Evolutionary conservation across 2,888 invertebrate genomes (phyloP).

Genomic region (Acholoe squamosa): DNA sequence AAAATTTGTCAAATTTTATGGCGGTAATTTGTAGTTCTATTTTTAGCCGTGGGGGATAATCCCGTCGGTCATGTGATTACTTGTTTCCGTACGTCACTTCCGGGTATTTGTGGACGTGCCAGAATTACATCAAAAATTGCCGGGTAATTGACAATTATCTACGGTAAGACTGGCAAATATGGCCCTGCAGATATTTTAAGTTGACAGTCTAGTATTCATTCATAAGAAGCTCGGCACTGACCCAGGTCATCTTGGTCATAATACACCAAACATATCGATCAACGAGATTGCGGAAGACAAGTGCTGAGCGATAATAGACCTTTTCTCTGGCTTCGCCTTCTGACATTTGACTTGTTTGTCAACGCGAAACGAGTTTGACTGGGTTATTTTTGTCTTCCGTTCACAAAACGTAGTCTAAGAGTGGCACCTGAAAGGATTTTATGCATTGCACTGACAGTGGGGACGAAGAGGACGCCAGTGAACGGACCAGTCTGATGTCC

Average conservation of each 20-base stretch:
- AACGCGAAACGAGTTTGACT: neutral
- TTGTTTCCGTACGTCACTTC: slow-evolving; percentile 28
- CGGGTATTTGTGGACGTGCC: neutral
- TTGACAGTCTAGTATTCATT: neutral
- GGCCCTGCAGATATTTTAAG: neutral
- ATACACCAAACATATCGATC: slow-evolving; percentile 3
- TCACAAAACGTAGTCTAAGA: neutral
- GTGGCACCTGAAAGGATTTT: neutral
- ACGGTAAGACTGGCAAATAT: neutral
- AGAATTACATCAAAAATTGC: neutral
- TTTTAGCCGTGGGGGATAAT: too few relatives aligned
- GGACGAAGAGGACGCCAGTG: slow-evolving; percentile 70
- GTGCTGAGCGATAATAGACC: neutral
- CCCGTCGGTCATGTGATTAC: neutral
- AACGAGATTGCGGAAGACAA: neutral
- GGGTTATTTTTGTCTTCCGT: neutral
- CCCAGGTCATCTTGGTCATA: too few relatives aligned
- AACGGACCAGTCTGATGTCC: slow-evolving; percentile 73
- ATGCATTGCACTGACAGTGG: slow-evolving; percentile 66
- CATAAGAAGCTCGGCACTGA: neutral
- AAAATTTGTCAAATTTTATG: too few relatives aligned
- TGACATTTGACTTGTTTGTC: neutral
- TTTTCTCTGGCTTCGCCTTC: neutral
- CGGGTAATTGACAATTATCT: neutral
- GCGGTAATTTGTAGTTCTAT: too few relatives aligned